A percentile compares a stretch with the other conserved stretches of the same genome.
These are phyloP conservation scores for Danio rerio DNA, from an alignment of 2,113 vertebrate genomes.

Conservation along the genomic window DNA sequence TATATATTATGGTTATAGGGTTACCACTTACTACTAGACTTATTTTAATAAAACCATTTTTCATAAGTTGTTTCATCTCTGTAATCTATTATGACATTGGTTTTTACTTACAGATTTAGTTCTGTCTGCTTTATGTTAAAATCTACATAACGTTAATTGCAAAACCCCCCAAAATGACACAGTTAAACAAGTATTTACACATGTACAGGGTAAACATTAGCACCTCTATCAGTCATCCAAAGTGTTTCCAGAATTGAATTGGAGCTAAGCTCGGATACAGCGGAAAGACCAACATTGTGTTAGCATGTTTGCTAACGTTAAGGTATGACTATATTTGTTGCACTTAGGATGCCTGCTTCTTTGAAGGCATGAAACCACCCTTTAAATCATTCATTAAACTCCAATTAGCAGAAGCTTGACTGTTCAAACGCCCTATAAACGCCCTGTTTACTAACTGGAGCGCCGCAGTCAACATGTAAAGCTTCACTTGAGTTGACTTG, in stretches of 20 bases:
- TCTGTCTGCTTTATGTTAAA: not conserved
- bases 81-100: not conserved
- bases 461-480: conserved; percentile 57
- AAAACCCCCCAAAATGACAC: not conserved
- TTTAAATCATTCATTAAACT: conserved; percentile 64
- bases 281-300: conserved; percentile 17
- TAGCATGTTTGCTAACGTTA: conserved; percentile 21
- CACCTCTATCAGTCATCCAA: conserved; percentile 9
- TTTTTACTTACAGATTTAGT: not conserved
- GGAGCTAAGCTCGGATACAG: not conserved
- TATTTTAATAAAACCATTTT: no score
- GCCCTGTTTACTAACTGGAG: conserved; percentile 58
- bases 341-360: conserved; percentile 21
- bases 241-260: not conserved
- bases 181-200: not conserved
- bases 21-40: no score
- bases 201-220: no score
- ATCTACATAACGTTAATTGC: not conserved
- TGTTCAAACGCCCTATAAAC: conserved; percentile 33
- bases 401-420: conserved; percentile 53
- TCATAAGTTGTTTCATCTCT: no score
- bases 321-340: conserved; percentile 40
- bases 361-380: conserved; percentile 12
- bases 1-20: no score
- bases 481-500: conserved; percentile 53